Evolutionary conservation across 1,140 invertebrate genomes (phyloP).

Genomic region (Hesperophylax magnus): DNA sequence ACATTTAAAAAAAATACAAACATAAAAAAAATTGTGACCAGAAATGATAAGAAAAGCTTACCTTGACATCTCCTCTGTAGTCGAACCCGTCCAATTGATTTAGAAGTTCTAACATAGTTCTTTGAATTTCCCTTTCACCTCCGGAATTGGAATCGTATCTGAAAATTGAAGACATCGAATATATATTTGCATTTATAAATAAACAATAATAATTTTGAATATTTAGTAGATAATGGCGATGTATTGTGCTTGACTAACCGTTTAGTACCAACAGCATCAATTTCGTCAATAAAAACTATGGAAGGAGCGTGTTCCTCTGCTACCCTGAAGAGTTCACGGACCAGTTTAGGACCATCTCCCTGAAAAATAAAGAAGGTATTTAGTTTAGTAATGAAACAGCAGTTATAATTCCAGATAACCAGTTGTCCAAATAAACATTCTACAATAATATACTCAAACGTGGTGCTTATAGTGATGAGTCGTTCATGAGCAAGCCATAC

Average conservation of each 20-base stretch:
- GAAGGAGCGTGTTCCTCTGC: constrained; percentile 99
- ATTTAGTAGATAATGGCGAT: not conserved
- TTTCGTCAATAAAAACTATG: constrained; percentile 99
- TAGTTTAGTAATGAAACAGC: not conserved
- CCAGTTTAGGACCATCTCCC: constrained; percentile 99
- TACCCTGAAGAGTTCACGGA: constrained; percentile 97
- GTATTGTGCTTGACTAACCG: constrained; percentile 68
- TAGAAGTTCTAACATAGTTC: constrained; percentile 99
- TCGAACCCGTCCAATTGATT: constrained; percentile 99
- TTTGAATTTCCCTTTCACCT: constrained; percentile 99
- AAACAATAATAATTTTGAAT: not conserved
- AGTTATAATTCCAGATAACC: not conserved
- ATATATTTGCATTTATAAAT: not conserved
- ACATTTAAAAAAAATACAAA: too few relatives aligned
- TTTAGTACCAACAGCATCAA: constrained; percentile 99
- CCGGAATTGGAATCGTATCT: constrained; percentile 99
- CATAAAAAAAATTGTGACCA: too few relatives aligned
- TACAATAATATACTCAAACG: too few relatives aligned
- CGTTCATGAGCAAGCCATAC: too few relatives aligned
- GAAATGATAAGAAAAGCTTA: constrained; percentile 63
- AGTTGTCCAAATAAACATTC: too few relatives aligned
- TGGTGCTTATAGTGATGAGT: too few relatives aligned
- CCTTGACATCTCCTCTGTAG: constrained; percentile 95
- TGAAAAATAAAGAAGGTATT: constrained; percentile 59
- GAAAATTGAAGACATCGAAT: not conserved